Evolutionary conservation across 2,888 invertebrate genomes (phyloP).

Genomic region (Notodonta ziczac): DNA sequence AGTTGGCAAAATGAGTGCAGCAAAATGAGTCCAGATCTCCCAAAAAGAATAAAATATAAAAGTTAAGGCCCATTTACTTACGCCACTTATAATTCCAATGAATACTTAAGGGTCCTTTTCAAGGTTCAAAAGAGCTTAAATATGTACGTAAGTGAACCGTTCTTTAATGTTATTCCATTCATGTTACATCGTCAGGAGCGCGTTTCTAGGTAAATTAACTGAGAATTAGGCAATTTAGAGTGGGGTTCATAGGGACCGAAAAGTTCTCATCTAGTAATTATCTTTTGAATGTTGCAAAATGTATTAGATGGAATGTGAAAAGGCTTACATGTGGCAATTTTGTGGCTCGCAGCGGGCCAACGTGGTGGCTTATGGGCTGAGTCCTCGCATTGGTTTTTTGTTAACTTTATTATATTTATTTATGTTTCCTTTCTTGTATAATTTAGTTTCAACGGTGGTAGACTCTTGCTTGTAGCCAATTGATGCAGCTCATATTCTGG

Average conservation of each 20-base stretch:
- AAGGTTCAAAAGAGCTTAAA: constrained; percentile 10
- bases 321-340: too few relatives aligned
- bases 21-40: too few relatives aligned
- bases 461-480: too few relatives aligned
- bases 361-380: too few relatives aligned
- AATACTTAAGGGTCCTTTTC: constrained; percentile 1
- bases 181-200: constrained; percentile 11
- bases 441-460: too few relatives aligned
- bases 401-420: too few relatives aligned
- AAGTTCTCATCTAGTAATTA: background rate
- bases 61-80: background rate
- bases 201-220: constrained; percentile 22
- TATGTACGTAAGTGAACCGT: constrained; percentile 9
- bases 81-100: background rate
- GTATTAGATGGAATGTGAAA: background rate
- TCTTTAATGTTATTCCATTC: constrained; percentile 23
- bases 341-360: too few relatives aligned
- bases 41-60: background rate
- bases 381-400: too few relatives aligned
- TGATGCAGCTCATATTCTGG: too few relatives aligned
- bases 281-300: background rate
- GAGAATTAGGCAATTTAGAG: constrained; percentile 11
- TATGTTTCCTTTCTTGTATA: too few relatives aligned
- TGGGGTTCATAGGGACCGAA: constrained; percentile 13
- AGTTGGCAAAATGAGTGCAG: too few relatives aligned